Evolutionary conservation across 2,113 vertebrate species (phyloP), one percentile per base, ranked within the genome.

Genomic region (Cheirogaleus medius): DNA sequence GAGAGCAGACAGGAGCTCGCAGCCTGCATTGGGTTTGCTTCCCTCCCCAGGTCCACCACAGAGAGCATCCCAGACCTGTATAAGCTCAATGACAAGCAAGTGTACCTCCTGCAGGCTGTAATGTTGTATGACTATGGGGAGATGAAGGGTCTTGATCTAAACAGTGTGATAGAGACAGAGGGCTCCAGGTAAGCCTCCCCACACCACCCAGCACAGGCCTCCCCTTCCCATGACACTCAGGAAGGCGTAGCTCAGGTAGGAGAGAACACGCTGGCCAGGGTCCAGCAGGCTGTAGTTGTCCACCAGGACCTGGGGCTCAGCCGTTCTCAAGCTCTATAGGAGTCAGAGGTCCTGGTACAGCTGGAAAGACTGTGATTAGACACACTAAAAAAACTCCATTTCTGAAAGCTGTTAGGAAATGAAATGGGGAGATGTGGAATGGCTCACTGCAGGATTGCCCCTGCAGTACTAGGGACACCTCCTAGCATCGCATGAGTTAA

Each of bases 41-140:
- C 97, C 44, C 96, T 77, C 97, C 97, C 60, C 94, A 99, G 99
- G 99, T 97, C 98, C 23, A 98, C 98, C 94, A 96, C 99, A 84
- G 99, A 99, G 94, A 96, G 15, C 54, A 74, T 98, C 63, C 98
- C 98, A 56, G 99, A 99, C 63, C 98, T 98, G 85, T 97, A 99
- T 97, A 97, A 96, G 7, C 98, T 99, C 88, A 99, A 98, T 4
- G 99, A 99, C 54, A 99, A 99, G 0, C 99, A 99, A 60, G 98
- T 98, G 9, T 98, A 99, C 73, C 97, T 98, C 92, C 98, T 99
- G 97, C 98, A 99, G 96, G 99, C 99, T n/a, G 99, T 99, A 0
- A 98, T 99, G 52, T 98, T 99, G 78, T 99, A 99, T 96, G 99
- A 99, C 90, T 99, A 99, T 86, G 92, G 99, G 98, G 99, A 99